Conservation (phyloP, 2,113 vertebrate species). For the Casuarius casuarius region DNA sequence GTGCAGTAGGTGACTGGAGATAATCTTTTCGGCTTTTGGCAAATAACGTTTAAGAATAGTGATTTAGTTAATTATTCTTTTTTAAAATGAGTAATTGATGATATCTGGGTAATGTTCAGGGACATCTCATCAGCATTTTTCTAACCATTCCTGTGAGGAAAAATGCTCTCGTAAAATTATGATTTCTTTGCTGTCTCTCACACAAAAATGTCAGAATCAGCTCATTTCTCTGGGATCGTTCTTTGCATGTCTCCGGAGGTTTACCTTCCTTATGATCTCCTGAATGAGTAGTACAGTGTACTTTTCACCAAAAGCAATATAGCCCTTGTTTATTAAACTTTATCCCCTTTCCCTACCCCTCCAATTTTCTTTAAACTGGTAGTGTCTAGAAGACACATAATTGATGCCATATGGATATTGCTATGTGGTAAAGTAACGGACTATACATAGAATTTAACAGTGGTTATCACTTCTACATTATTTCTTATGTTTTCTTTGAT, state of each 20-base stretch:
- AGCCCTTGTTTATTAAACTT: slow-evolving; percentile 3
- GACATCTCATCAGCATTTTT: slow-evolving; percentile 66
- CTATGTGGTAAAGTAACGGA: background rate
- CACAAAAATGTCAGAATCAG: slow-evolving; percentile 17
- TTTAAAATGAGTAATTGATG: slow-evolving; percentile 56
- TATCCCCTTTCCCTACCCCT: background rate
- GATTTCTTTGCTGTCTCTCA: slow-evolving; percentile 61
- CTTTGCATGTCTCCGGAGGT: background rate
- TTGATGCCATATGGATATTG: background rate
- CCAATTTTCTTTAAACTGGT: background rate
- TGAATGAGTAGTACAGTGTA: background rate
- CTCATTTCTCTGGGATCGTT: slow-evolving; percentile 16
- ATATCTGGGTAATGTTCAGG: slow-evolving; percentile 44
- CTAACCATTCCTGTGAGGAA: slow-evolving; percentile 64
- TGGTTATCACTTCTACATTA: slow-evolving; percentile 19
- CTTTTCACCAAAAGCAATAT: background rate
- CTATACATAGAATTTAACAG: background rate
- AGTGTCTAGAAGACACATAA: background rate
- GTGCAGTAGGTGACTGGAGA: background rate
- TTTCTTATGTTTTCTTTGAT: background rate
- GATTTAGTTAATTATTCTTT: slow-evolving; percentile 66
- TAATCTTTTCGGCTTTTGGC: slow-evolving; percentile 51
- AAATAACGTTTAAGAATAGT: slow-evolving; percentile 64
- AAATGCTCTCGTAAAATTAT: slow-evolving; percentile 67
- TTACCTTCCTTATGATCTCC: background rate